These are phyloP conservation scores for Galbula dea DNA, from an alignment of 2,113 vertebrate genomes.

Conservation along the genomic window DNA sequence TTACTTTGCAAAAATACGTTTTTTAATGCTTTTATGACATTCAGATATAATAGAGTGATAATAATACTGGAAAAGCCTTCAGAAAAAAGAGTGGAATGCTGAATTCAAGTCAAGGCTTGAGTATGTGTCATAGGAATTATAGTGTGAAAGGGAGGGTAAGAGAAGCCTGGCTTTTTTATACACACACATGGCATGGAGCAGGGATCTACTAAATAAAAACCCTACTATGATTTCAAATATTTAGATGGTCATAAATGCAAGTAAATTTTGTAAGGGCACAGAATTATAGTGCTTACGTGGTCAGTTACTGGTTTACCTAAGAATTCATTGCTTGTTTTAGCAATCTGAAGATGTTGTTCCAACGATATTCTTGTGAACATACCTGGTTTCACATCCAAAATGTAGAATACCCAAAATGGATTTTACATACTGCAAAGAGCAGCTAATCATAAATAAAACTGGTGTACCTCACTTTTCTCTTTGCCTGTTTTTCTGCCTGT, in stretches of 20 bases:
- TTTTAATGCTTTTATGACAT: neutral
- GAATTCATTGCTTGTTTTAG: neutral
- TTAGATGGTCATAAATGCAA: neutral
- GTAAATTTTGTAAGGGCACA: neutral
- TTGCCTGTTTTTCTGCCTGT: neutral
- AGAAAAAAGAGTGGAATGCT: neutral
- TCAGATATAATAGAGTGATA: neutral
- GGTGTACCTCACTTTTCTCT: neutral
- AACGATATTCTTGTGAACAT: neutral
- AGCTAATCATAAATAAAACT: neutral
- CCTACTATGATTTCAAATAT: neutral
- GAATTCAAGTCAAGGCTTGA: neutral
- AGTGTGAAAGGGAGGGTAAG: neutral
- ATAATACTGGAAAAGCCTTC: neutral
- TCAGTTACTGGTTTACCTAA: neutral
- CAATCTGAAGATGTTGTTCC: neutral
- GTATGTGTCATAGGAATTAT: neutral
- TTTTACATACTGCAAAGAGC: neutral
- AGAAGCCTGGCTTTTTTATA: neutral
- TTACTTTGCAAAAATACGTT: neutral
- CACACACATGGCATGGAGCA: neutral
- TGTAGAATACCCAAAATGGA: neutral
- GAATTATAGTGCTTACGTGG: neutral
- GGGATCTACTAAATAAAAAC: neutral
- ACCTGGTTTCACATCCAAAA: neutral